These are phyloP conservation scores for Atopsyche davidsoni DNA, from an alignment of 1,140 invertebrate species.

Conservation along the genomic window DNA sequence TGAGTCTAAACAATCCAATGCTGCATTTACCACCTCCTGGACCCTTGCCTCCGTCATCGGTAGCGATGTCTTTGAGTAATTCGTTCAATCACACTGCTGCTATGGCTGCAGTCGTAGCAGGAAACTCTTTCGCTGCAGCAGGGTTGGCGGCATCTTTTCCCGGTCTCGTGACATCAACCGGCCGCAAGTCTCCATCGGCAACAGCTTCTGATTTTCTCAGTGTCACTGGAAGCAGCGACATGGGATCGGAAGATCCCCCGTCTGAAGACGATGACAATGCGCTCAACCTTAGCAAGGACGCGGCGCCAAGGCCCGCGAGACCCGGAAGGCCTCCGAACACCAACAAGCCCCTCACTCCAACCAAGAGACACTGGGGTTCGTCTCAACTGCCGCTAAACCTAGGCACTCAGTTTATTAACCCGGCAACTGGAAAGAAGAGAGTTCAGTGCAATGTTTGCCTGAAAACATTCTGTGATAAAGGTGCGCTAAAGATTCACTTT, in stretches of 20 bases:
- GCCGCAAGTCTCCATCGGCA: conserved; percentile 38
- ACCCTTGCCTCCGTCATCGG: conserved; percentile 56
- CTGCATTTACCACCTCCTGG: conserved; percentile 53
- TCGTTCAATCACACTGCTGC: conserved; percentile 51
- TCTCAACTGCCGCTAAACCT: conserved; percentile 75
- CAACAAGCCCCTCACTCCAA: conserved; percentile 80
- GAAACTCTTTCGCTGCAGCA: conserved; percentile 39
- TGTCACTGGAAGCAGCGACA: conserved; percentile 38
- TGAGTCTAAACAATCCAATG: conserved; percentile 51
- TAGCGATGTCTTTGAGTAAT: conserved; percentile 43
- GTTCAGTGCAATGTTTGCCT: conserved; percentile 97
- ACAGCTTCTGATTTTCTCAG: conserved; percentile 34
- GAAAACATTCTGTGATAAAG: conserved; percentile 99
- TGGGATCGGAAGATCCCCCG: conserved; percentile 44
- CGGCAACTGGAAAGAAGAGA: conserved; percentile 88
- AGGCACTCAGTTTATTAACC: conserved; percentile 86
- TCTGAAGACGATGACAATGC: conserved; percentile 64
- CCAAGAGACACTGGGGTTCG: conserved; percentile 85
- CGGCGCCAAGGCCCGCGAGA: conserved; percentile 40
- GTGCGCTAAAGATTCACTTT: conserved; percentile 98
- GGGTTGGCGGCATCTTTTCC: conserved; percentile 41
- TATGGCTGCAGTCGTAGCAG: conserved; percentile 47
- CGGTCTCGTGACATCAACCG: conserved; percentile 19
- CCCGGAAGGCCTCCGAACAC: conserved; percentile 44
- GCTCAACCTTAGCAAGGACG: conserved; percentile 62